A percentile compares a stretch with the other conserved stretches of the same genome.
Conservation (phyloP, 2,113 vertebrate species). For the Hystrix cristata region DNA sequence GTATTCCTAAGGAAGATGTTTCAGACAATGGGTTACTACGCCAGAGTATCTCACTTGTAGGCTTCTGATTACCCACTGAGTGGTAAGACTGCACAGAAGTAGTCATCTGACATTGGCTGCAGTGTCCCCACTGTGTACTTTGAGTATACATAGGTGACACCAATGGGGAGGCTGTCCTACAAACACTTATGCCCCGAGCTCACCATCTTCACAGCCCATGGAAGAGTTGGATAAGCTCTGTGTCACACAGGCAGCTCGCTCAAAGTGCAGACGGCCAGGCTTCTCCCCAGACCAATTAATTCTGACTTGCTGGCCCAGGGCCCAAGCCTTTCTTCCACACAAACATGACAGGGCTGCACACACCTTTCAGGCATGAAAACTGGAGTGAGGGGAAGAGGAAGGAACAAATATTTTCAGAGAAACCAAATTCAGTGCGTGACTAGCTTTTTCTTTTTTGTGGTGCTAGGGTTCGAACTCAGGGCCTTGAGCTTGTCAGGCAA, state of each 20-base stretch:
- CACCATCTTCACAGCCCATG: neutral
- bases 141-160: neutral
- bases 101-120: neutral
- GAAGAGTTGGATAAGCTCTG: neutral
- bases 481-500: too few relatives aligned
- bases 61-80: neutral
- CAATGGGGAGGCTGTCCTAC: neutral
- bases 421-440: neutral
- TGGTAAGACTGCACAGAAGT: neutral
- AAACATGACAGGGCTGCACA: fast-evolving
- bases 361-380: neutral
- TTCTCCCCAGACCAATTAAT: neutral
- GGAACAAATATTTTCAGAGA: neutral
- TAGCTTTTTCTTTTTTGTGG: too few relatives aligned
- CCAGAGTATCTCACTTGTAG: neutral
- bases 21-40: neutral
- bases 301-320: neutral
- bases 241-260: neutral
- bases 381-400: neutral
- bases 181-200: neutral
- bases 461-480: too few relatives aligned
- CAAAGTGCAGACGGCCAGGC: neutral
- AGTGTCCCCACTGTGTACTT: neutral
- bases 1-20: neutral
- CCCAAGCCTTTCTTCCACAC: neutral